These are phyloP conservation scores for Coluber constrictor DNA, from an alignment of 2,797 vertebrate species.

Conservation along the genomic window DNA sequence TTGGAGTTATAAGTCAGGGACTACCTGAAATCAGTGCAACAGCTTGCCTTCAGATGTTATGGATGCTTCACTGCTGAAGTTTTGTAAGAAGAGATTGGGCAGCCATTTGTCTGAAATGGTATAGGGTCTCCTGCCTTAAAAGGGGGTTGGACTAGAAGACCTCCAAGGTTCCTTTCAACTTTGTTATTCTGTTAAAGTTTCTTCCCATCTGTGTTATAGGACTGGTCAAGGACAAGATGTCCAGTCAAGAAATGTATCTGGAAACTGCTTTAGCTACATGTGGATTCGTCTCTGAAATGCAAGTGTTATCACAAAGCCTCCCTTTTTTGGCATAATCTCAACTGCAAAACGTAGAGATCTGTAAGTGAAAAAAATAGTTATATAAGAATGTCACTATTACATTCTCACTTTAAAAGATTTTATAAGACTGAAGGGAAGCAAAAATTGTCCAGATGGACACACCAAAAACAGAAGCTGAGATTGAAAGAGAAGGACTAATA, in stretches of 20 bases:
- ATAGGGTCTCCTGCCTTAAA: background rate
- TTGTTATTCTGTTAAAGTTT: background rate
- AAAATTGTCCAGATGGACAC: background rate
- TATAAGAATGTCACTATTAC: background rate
- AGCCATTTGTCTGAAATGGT: background rate
- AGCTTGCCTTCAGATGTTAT: background rate
- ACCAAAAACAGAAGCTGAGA: background rate
- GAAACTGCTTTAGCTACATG: background rate
- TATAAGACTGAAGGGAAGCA: background rate
- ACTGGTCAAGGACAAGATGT: background rate
- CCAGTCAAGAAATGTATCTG: background rate
- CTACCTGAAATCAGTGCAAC: background rate
- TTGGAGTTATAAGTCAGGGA: background rate
- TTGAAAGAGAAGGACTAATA: background rate
- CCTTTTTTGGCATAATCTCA: background rate
- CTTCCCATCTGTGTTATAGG: background rate
- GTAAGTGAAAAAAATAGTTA: background rate
- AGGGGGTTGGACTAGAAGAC: background rate
- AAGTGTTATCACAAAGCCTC: background rate
- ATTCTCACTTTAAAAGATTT: background rate
- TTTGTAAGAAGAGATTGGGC: background rate
- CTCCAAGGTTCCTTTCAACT: background rate
- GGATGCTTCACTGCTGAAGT: background rate
- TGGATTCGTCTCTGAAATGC: background rate
- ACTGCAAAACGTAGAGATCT: background rate